Percentiles rank a stretch among this genome's conserved stretches.
These are phyloP conservation scores for Galagoides demidoff DNA, from an alignment of 2,797 vertebrate genomes.

Conservation along the genomic window DNA sequence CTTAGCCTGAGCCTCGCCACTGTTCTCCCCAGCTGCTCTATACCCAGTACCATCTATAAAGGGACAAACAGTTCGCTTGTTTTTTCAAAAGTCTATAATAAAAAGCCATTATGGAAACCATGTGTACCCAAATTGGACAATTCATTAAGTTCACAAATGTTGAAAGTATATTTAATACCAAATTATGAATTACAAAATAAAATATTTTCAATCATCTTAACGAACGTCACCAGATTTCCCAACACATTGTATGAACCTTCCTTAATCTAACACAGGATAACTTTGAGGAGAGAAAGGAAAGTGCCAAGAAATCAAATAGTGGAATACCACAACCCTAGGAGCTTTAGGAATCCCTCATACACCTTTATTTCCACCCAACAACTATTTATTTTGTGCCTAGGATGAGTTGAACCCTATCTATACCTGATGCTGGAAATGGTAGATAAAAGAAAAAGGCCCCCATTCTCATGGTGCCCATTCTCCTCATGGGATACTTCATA, in stretches of 20 bases:
- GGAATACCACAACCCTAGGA: background rate
- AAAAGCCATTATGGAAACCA: conserved; percentile 27
- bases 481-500: background rate
- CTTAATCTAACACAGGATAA: conserved; percentile 27
- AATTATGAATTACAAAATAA: conserved; percentile 45
- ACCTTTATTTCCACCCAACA: background rate
- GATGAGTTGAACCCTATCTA: background rate
- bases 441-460: background rate
- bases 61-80: background rate
- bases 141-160: conserved; percentile 41
- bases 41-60: background rate
- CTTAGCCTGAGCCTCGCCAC: background rate
- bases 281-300: background rate
- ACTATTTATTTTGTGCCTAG: background rate
- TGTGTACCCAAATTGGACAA: background rate
- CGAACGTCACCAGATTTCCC: background rate
- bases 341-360: background rate
- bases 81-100: background rate
- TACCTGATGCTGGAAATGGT: background rate
- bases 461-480: background rate
- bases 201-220: conserved; percentile 38
- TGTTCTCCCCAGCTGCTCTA: background rate
- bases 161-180: conserved; percentile 2
- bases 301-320: background rate
- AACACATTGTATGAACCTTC: background rate